Evolutionary conservation across 2,113 vertebrate genomes (phyloP).

Genomic region (Myrmecobius fasciatus): DNA sequence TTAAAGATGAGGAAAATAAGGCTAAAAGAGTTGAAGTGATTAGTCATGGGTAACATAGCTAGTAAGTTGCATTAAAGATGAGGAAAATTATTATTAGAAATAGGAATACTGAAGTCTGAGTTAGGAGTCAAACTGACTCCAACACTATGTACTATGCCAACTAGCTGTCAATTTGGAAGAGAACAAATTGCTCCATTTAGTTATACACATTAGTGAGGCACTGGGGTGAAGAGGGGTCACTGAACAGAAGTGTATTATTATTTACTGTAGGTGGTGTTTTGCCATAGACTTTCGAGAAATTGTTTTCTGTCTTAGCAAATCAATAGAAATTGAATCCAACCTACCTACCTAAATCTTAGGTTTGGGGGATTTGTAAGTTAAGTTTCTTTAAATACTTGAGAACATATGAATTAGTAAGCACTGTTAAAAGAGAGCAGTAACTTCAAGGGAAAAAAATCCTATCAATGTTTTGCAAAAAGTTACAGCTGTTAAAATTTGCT

Average conservation of each 20-base stretch:
- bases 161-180: slow-evolving; percentile 35
- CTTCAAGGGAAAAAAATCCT: not conserved
- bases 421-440: slow-evolving; percentile 22
- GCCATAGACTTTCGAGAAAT: slow-evolving; percentile 52
- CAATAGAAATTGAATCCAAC: slow-evolving; percentile 51
- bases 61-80: not conserved
- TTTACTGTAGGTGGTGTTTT: not conserved
- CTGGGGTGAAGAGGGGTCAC: not conserved
- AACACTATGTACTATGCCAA: not conserved
- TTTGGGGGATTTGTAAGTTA: slow-evolving; percentile 47
- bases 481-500: not conserved
- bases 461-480: not conserved
- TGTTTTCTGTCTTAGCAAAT: slow-evolving; percentile 61
- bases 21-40: not conserved
- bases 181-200: slow-evolving; percentile 9
- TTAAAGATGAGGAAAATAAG: not conserved
- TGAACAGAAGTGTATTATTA: slow-evolving; percentile 15
- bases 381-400: slow-evolving; percentile 17
- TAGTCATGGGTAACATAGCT: not conserved
- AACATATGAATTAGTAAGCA: not conserved
- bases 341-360: slow-evolving; percentile 21
- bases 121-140: too few species aligned
- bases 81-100: not conserved
- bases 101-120: not conserved
- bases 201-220: not conserved